These are phyloP conservation scores for Sebastes paucispinis DNA, from an alignment of 2,797 vertebrate species.

Conservation along the genomic window DNA sequence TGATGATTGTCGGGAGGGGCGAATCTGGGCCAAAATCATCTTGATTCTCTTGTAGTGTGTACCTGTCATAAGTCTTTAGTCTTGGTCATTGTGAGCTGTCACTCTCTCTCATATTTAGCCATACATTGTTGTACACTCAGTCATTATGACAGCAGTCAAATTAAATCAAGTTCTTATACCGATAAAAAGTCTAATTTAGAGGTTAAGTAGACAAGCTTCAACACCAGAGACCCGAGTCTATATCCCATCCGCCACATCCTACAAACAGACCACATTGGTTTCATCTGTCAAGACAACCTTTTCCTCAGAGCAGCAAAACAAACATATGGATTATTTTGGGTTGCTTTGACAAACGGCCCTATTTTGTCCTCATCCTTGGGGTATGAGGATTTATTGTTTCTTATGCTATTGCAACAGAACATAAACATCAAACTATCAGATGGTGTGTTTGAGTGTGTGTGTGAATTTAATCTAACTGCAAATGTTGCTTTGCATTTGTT, in stretches of 20 bases:
- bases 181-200: neutral
- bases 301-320: neutral
- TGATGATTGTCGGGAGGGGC: too few relatives aligned
- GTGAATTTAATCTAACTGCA: neutral
- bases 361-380: neutral
- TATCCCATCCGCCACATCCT: neutral
- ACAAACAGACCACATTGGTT: neutral
- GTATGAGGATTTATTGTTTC: neutral
- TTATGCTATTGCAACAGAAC: neutral
- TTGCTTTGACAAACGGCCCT: neutral
- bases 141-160: neutral
- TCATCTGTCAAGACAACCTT: neutral
- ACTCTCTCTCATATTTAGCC: neutral
- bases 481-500: neutral
- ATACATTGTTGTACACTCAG: neutral
- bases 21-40: fast-evolving
- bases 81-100: neutral
- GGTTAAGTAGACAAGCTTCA: neutral
- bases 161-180: neutral
- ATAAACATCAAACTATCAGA: neutral
- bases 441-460: neutral
- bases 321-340: neutral
- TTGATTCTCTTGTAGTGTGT: too few relatives aligned
- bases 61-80: too few relatives aligned
- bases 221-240: neutral